Evolutionary conservation across 2,113 vertebrate genomes (phyloP).

Genomic region (Halichoeres trimaculatus): DNA sequence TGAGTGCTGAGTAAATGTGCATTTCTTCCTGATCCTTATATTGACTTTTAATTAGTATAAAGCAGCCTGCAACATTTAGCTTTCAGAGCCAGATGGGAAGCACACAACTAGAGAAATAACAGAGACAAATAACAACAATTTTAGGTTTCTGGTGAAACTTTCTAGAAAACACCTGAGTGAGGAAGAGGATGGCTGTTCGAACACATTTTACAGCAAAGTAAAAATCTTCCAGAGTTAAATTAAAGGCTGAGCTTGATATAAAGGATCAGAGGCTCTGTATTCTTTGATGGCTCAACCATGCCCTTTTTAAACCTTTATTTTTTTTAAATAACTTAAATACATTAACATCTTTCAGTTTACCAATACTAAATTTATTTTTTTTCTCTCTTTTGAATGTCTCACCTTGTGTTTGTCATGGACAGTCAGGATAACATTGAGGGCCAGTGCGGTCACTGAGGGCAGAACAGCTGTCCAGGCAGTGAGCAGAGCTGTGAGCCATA

Average conservation of each 20-base stretch:
- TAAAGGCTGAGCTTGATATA: background rate
- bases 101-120: background rate
- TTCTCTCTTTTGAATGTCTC: conserved; percentile 11
- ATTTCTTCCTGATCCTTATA: too few relatives aligned
- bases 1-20: too few relatives aligned
- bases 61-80: too few relatives aligned
- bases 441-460: conserved; percentile 77
- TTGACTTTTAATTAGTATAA: too few relatives aligned
- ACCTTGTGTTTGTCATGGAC: conserved; percentile 78
- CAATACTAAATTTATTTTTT: background rate
- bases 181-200: too few relatives aligned
- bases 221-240: too few relatives aligned
- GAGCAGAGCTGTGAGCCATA: conserved; percentile 87
- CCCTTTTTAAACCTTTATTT: background rate
- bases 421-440: conserved; percentile 60
- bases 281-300: background rate
- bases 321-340: background rate
- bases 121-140: too few relatives aligned
- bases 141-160: background rate
- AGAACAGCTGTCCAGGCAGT: conserved; percentile 82
- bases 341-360: background rate
- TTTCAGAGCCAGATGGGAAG: background rate
- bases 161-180: too few relatives aligned
- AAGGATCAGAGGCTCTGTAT: background rate
- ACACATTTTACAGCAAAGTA: too few relatives aligned